Evolutionary conservation across 2,888 invertebrate species (phyloP), one percentile per base, ranked within the genome.

Genomic region (Netelia melanura): DNA sequence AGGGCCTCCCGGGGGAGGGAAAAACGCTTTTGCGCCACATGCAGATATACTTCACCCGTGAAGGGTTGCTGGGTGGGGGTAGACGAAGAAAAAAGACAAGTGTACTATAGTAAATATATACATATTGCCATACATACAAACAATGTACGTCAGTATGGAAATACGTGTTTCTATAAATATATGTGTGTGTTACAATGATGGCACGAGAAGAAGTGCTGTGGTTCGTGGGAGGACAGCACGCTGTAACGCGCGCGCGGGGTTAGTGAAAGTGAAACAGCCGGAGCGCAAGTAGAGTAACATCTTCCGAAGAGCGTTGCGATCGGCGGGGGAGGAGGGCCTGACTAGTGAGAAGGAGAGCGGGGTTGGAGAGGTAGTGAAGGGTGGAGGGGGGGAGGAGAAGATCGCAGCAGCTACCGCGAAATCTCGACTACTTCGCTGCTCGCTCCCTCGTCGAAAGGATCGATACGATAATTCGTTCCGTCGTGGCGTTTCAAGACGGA

Each of bases 241-340:
- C 62, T 84, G 61, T 78, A 85, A 78, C 70, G 64, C 71, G 79
- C n/a, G 70, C 65, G 65, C 86, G 87, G 88, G 89, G 89, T 90
- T 90, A 91, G 92, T 92, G 92, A 92, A 92, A 92, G 92, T 92
- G 90, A 92, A 92, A 92, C 90, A 90, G 78, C 78, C 72, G 52
- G 81, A 72, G 88, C 89, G 90, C 91, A 92, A 92, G 91, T 92
- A 89, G 92, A 92, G 92, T 92, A 92, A 91, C 91, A 90, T 92
- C 91, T 91, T 90, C 89, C 74, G 88, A 87, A 78, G 62, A 62
- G 58, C 38, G 38, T 6, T 71, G 38, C 30, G 48, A 54, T 58
- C 23, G 23, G 23, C 30, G 48, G 48, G 30, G 48, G 30, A 30
- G 23, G 25, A 43, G 56, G 38, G 6, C 38, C 38, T 38, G 38